Percentiles rank a stretch among this genome's conserved stretches.
phyloP scores from a whole-genome alignment of 2,113 vertebrate genomes.

The Tachysurus vachellii region DNA sequence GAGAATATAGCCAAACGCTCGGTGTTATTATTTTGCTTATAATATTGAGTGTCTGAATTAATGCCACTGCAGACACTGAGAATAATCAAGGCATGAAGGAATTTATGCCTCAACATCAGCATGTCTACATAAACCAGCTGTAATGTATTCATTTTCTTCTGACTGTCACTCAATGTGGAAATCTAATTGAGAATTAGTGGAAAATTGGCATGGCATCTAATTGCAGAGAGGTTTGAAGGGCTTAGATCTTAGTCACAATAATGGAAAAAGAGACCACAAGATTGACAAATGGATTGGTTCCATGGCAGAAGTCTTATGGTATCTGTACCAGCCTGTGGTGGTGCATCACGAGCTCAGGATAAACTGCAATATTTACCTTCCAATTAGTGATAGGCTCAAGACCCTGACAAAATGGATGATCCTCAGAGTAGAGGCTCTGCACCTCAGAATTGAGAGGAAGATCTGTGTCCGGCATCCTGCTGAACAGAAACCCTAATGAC shows the following conservation, averaged over 20 bases:
- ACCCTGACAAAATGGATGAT: not conserved
- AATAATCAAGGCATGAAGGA: conserved; percentile 15
- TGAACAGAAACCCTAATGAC: not conserved
- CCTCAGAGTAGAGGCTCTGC: not conserved
- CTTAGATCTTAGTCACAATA: not conserved
- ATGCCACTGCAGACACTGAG: conserved; percentile 3
- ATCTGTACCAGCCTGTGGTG: not conserved
- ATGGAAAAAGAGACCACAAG: not conserved
- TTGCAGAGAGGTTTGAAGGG: not conserved
- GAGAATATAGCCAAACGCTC: not conserved
- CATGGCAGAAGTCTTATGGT: not conserved
- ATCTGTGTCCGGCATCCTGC: not conserved
- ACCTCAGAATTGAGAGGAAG: not conserved
- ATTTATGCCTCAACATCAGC: conserved; percentile 16
- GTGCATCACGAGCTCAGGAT: not conserved
- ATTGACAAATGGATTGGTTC: not conserved
- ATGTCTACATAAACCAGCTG: not conserved
- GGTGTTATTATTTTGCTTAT: conserved; percentile 15
- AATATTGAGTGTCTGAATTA: not conserved
- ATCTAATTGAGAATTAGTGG: not conserved
- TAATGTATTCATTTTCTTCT: not conserved
- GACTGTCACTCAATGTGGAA: not conserved
- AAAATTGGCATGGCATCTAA: not conserved
- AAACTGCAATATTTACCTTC: not conserved
- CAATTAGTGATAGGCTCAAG: not conserved